phyloP scores from a whole-genome alignment of 2,888 invertebrate species.

The Pilophorus perplexus region DNA sequence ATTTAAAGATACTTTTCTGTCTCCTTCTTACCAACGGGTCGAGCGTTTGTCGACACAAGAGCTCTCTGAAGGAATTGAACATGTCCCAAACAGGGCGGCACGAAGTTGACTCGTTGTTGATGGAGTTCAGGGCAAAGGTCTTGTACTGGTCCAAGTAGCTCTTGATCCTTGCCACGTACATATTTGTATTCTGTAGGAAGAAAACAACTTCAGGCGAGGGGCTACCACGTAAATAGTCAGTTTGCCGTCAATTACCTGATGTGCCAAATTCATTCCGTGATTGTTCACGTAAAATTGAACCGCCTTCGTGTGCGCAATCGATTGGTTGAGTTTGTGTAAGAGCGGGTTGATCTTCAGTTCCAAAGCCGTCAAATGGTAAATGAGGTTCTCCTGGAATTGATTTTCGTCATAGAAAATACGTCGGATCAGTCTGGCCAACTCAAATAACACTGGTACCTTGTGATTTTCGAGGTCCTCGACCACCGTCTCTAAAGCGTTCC shows the following conservation, averaged over 20 bases:
- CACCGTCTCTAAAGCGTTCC: slow-evolving; percentile 63
- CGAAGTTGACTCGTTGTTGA: slow-evolving; percentile 64
- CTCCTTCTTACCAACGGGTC: slow-evolving; percentile 60
- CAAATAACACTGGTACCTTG: no score
- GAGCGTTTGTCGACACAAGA: slow-evolving; percentile 63
- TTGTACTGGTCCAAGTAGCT: slow-evolving; percentile 68
- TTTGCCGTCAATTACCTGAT: slow-evolving; percentile 41
- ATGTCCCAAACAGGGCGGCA: slow-evolving; percentile 72
- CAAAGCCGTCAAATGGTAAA: slow-evolving; percentile 72
- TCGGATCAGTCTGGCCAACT: no score
- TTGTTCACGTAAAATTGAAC: slow-evolving; percentile 73
- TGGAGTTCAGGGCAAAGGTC: slow-evolving; percentile 63
- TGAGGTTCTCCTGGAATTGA: slow-evolving; percentile 65
- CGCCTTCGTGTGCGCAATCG: slow-evolving; percentile 70
- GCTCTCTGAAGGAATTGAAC: slow-evolving; percentile 62
- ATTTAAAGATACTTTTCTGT: neutral
- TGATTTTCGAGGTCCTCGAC: slow-evolving; percentile 65
- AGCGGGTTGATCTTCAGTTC: slow-evolving; percentile 72
- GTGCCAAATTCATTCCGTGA: slow-evolving; percentile 63
- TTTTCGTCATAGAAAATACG: no score
- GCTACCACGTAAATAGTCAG: no score
- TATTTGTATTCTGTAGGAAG: slow-evolving; percentile 58
- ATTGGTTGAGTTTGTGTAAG: slow-evolving; percentile 69
- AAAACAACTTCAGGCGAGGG: neutral
- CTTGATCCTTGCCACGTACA: slow-evolving; percentile 60